phyloP scores from a whole-genome alignment of 2,888 invertebrate species.

The Theristus sp. region DNA sequence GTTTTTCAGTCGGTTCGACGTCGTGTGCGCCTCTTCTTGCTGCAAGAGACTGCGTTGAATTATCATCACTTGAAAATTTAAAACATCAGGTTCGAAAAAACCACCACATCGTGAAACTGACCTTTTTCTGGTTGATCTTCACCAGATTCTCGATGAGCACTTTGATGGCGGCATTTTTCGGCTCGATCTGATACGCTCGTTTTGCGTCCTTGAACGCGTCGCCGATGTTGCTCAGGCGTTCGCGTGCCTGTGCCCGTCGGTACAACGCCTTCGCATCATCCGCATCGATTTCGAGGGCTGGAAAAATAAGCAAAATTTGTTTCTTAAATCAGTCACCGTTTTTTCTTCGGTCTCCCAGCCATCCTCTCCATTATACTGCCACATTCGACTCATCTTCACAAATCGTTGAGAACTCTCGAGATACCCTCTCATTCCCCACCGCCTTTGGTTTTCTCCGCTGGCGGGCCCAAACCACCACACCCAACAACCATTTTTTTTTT shows the following conservation, averaged over 20 bases:
- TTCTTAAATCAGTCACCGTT: no score
- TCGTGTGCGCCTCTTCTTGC: conserved; percentile 26
- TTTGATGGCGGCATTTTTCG: conserved; percentile 53
- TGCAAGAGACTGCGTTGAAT: conserved; percentile 11
- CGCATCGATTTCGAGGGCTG: conserved; percentile 56
- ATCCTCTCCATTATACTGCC: no score
- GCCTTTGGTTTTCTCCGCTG: no score
- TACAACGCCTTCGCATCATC: conserved; percentile 85
- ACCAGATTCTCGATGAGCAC: conserved; percentile 53
- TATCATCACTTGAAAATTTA: not conserved
- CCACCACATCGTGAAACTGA: not conserved
- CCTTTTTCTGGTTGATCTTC: conserved; percentile 22
- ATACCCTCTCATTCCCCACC: no score
- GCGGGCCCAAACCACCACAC: no score
- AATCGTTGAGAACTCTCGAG: no score
- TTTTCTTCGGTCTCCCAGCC: no score
- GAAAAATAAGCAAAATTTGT: no score
- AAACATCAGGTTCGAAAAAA: not conserved
- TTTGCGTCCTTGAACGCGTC: conserved; percentile 86
- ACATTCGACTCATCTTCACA: no score
- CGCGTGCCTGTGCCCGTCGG: conserved; percentile 70
- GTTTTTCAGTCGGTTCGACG: conserved; percentile 29
- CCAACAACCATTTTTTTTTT: no score
- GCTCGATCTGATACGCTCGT: conserved; percentile 61
- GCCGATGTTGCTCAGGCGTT: conserved; percentile 56